These are phyloP conservation scores for Brachionus asplanchnoidis DNA, from an alignment of 1,140 invertebrate species.

Conservation along the genomic window DNA sequence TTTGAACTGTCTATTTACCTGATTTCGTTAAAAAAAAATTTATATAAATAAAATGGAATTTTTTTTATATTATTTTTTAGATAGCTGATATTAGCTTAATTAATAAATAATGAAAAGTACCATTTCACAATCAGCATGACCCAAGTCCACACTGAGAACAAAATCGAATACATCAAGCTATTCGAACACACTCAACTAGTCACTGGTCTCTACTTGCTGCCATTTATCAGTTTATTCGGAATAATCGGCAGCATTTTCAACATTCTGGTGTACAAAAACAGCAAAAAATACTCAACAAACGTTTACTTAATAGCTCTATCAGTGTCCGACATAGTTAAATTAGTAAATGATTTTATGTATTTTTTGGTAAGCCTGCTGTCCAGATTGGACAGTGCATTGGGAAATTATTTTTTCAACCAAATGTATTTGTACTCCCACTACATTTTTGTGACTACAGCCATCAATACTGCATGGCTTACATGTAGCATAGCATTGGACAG, in stretches of 20 bases:
- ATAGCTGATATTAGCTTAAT: not conserved
- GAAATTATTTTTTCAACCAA: constrained; percentile 45
- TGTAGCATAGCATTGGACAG: constrained; percentile 89
- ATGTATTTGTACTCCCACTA: constrained; percentile 54
- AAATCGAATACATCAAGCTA: constrained; percentile 46
- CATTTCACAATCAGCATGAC: not conserved
- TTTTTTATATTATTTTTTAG: too few species aligned
- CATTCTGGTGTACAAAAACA: constrained; percentile 67
- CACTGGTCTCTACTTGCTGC: constrained; percentile 62
- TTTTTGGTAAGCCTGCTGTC: constrained; percentile 61
- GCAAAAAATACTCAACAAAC: constrained; percentile 71
- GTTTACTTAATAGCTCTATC: constrained; percentile 69
- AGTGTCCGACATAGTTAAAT: constrained; percentile 68
- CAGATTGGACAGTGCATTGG: constrained; percentile 46
- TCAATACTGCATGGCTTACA: constrained; percentile 76
- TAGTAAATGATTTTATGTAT: constrained; percentile 67
- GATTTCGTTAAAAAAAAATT: not conserved
- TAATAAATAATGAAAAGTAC: not conserved
- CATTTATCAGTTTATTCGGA: constrained; percentile 67
- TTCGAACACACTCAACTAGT: constrained; percentile 50
- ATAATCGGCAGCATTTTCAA: constrained; percentile 68
- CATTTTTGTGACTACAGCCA: constrained; percentile 50
- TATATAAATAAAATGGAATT: too few species aligned
- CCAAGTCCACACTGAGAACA: not conserved
- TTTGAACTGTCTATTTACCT: too few species aligned